Conservation (phyloP, 2,113 vertebrate genomes). For the Ptyas mucosa region DNA sequence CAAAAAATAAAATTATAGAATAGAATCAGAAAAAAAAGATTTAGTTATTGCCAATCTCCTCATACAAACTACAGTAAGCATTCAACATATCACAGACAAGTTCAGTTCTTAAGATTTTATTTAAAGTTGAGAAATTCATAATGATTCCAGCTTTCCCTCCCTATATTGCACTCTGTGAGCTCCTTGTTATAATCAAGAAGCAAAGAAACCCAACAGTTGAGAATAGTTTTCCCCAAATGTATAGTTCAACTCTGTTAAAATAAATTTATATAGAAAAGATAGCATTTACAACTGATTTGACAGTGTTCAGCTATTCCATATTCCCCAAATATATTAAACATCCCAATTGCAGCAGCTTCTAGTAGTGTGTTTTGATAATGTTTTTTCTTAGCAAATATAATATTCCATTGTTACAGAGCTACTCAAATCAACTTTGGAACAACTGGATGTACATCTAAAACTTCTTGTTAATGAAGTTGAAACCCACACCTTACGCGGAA, state of each 20-base stretch:
- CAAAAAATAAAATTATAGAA: not conserved
- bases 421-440: slow-evolving; percentile 62
- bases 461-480: slow-evolving; percentile 28
- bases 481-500: slow-evolving; percentile 12
- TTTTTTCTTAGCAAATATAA: slow-evolving; percentile 69
- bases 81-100: not conserved
- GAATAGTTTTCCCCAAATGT: slow-evolving; percentile 55
- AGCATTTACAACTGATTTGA: slow-evolving; percentile 67
- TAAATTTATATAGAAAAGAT: slow-evolving; percentile 71
- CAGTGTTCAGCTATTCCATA: slow-evolving; percentile 53
- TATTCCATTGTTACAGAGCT: slow-evolving; percentile 44
- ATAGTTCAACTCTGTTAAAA: slow-evolving; percentile 65
- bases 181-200: slow-evolving; percentile 66
- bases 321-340: slow-evolving; percentile 57
- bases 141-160: slow-evolving; percentile 41
- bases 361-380: slow-evolving; percentile 49
- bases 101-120: slow-evolving; percentile 32
- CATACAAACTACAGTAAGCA: not conserved
- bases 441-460: slow-evolving; percentile 48
- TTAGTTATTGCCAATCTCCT: not conserved
- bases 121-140: slow-evolving; percentile 28
- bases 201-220: slow-evolving; percentile 43
- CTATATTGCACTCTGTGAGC: slow-evolving; percentile 68
- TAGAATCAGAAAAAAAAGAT: not conserved
- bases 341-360: slow-evolving; percentile 58